Evolutionary conservation across 2,797 vertebrate genomes (phyloP).

Genomic region (Brachymystax lenok): DNA sequence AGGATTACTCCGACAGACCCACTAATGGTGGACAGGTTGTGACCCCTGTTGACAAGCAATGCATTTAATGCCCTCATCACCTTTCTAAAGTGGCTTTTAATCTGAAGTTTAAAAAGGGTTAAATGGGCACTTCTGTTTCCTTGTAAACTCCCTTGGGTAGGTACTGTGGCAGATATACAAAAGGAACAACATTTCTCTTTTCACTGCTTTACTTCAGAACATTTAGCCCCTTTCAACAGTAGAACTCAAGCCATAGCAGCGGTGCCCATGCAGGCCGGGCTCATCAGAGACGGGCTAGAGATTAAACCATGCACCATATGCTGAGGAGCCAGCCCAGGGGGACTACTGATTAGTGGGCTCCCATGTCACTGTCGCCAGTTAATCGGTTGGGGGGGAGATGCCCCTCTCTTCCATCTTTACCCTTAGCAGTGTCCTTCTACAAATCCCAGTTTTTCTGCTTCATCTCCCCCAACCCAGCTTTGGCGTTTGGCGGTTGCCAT

Average conservation of each 20-base stretch:
- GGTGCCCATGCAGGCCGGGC: conserved; percentile 19
- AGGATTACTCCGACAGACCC: conserved; percentile 55
- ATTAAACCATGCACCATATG: conserved; percentile 64
- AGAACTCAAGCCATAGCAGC: conserved; percentile 31
- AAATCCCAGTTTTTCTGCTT: conserved; percentile 8
- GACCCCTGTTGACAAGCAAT: conserved; percentile 34
- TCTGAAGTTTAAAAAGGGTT: conserved; percentile 10
- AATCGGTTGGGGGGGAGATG: conserved; percentile 51
- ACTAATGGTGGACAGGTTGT: conserved; percentile 50
- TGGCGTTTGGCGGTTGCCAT: conserved; percentile 7
- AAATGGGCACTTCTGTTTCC: conserved; percentile 48
- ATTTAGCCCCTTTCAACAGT: conserved; percentile 3
- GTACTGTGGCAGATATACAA: neutral
- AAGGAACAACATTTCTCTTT: neutral
- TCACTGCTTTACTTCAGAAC: neutral
- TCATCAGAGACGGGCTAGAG: conserved; percentile 40
- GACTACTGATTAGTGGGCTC: conserved; percentile 48
- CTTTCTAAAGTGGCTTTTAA: conserved; percentile 36
- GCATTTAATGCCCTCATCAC: conserved; percentile 33
- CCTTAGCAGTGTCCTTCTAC: neutral
- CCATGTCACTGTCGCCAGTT: conserved; percentile 55
- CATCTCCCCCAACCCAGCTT: conserved; percentile 9
- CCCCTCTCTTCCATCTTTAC: neutral
- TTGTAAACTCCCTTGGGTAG: conserved; percentile 53
- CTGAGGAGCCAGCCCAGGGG: conserved; percentile 20